Conservation (phyloP, 2,113 vertebrate genomes). For the Phyllopteryx taeniolatus region DNA sequence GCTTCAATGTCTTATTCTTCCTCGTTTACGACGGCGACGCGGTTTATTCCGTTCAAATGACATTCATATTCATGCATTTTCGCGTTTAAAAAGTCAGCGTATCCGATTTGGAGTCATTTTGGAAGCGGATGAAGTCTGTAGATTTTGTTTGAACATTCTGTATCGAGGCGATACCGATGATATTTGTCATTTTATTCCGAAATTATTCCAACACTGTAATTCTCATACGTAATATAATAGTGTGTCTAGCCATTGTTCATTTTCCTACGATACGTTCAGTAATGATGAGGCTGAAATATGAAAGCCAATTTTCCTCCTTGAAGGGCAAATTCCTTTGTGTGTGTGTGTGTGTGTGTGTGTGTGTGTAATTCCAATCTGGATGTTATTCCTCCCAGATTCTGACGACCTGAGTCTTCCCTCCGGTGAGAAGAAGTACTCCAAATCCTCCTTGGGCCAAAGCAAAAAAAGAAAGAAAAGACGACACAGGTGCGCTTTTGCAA, state of each 20-base stretch:
- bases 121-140: background rate
- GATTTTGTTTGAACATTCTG: background rate
- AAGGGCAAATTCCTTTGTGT: no score
- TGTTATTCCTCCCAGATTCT: slow-evolving; percentile 79
- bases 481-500: slow-evolving; percentile 80
- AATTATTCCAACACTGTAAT: no score
- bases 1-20: background rate
- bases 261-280: no score
- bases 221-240: no score
- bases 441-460: slow-evolving; percentile 87
- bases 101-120: background rate
- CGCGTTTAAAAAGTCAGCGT: no score
- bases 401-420: slow-evolving; percentile 86
- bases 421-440: slow-evolving; percentile 86
- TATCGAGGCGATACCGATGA: no score
- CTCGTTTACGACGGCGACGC: no score
- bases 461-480: slow-evolving; percentile 97
- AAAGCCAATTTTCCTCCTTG: no score
- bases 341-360: no score
- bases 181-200: no score
- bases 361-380: background rate
- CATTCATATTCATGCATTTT: background rate
- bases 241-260: no score
- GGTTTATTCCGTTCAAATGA: no score
- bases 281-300: background rate